Evolutionary conservation across 2,113 vertebrate species (phyloP), one percentile per base, ranked within the genome.

Genomic region (Bostrychus sinensis): DNA sequence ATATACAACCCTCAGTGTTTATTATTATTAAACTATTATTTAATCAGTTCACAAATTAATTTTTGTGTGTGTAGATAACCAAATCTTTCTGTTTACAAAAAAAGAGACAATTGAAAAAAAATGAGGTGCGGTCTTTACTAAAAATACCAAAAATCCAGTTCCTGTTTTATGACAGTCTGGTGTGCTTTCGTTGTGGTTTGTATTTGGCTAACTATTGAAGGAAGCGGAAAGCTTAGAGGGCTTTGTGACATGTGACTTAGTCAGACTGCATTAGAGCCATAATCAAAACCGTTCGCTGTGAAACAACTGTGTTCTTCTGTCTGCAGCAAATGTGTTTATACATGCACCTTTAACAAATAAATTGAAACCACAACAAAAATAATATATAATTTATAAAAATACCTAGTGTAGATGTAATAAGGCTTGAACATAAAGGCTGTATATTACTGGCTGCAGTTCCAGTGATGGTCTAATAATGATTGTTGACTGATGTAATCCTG

Each of bases 231-330:
- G 48, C 26, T 51, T 28, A 8, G 1, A 50, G 25, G 7, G 23
- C 23, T 50, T 28, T 26, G 46, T 26, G 46, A 26, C 46, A 50
- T 26, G 46, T 50, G 46, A 16, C 46, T 50, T 51, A n/a, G 48
- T 51, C 48, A 51, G 48, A n/a, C 16, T 51, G 48, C 48, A 51
- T 51, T 51, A 51, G 30, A 32, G 48, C 48, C 14, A 26, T 51
- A 51, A 30, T 51, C 48, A 51, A 51, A 51, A 51, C 48, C 48
- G 14, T 51, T 51, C 16, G 28, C 25, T 16, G 25, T 50, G 23
- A 50, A 50, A 26, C 12, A 50, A 26, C 12, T 26, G 23, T 50
- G 23, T 50, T 26, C 5, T 32, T 32, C 8, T 32, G 30, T 50
- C 12, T 26, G 46, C 43, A 46, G 10, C 20, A 20, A 4, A 38